A percentile compares a stretch with the other conserved stretches of the same genome.
These are phyloP conservation scores for Mimachlamys varia DNA, from an alignment of 2,888 invertebrate genomes.

Conservation along the genomic window DNA sequence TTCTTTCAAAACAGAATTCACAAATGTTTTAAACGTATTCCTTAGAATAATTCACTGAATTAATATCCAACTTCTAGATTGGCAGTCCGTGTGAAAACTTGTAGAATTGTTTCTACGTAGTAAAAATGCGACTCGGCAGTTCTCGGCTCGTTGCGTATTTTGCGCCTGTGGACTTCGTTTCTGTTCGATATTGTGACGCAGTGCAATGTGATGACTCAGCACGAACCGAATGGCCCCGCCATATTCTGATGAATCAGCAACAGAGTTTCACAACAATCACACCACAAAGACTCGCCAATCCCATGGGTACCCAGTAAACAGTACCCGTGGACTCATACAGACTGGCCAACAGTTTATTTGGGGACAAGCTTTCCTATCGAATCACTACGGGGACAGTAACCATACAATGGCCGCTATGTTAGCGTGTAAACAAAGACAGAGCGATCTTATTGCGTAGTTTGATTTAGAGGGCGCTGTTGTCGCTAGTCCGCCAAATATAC, in stretches of 20 bases:
- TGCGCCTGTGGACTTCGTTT: slow-evolving; percentile 63
- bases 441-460: slow-evolving; percentile 5
- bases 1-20: neutral
- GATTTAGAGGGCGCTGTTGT: neutral
- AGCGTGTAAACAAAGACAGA: slow-evolving; percentile 24
- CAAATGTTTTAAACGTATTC: slow-evolving; percentile 28
- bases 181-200: slow-evolving; percentile 63
- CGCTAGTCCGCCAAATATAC: neutral
- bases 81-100: slow-evolving; percentile 10
- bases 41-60: slow-evolving; percentile 31
- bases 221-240: slow-evolving; percentile 51
- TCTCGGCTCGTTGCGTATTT: slow-evolving; percentile 63
- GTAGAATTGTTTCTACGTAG: slow-evolving; percentile 53
- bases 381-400: slow-evolving; percentile 17
- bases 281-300: slow-evolving; percentile 24
- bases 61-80: slow-evolving; percentile 33
- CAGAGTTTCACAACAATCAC: slow-evolving; percentile 49
- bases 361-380: neutral
- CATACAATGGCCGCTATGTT: neutral
- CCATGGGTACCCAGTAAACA: slow-evolving; percentile 31
- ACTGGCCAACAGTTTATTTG: neutral
- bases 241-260: slow-evolving; percentile 56
- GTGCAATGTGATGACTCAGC: slow-evolving; percentile 67
- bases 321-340: neutral
- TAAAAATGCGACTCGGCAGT: slow-evolving; percentile 54